Conservation (phyloP, 2,113 vertebrate genomes). For the Paraplagusia blochii region DNA sequence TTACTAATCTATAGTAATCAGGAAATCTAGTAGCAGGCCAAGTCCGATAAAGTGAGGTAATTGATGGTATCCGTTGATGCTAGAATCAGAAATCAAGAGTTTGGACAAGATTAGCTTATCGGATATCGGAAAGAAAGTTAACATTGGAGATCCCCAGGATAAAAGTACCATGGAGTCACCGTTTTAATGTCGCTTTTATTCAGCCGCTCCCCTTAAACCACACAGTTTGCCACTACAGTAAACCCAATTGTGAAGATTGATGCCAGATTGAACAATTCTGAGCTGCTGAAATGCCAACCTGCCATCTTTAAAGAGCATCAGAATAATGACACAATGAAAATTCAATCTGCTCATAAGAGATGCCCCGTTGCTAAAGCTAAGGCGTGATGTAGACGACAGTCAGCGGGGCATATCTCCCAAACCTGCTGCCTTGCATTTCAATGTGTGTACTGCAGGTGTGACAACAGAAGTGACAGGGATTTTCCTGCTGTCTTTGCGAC, state of each 20-base stretch:
- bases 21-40: too few relatives aligned
- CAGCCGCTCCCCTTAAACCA: slow-evolving; percentile 5
- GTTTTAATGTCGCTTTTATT: not conserved
- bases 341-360: slow-evolving; percentile 22
- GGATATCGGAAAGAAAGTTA: too few relatives aligned
- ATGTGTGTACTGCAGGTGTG: slow-evolving; percentile 9
- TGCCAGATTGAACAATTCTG: slow-evolving; percentile 13
- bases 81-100: too few relatives aligned
- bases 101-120: too few relatives aligned
- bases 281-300: slow-evolving; percentile 13
- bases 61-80: too few relatives aligned
- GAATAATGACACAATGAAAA: slow-evolving; percentile 27
- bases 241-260: slow-evolving; percentile 7
- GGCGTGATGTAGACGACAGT: slow-evolving; percentile 16
- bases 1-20: too few relatives aligned
- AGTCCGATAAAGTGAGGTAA: too few relatives aligned
- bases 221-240: not conserved
- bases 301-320: slow-evolving; percentile 17
- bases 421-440: slow-evolving; percentile 31
- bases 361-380: slow-evolving; percentile 27
- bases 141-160: too few relatives aligned
- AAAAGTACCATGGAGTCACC: not conserved
- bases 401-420: slow-evolving; percentile 7
- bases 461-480: slow-evolving; percentile 25
- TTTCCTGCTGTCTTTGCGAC: slow-evolving; percentile 43